phyloP scores from a whole-genome alignment of 2,113 vertebrate genomes.

The Lepus americanus region DNA sequence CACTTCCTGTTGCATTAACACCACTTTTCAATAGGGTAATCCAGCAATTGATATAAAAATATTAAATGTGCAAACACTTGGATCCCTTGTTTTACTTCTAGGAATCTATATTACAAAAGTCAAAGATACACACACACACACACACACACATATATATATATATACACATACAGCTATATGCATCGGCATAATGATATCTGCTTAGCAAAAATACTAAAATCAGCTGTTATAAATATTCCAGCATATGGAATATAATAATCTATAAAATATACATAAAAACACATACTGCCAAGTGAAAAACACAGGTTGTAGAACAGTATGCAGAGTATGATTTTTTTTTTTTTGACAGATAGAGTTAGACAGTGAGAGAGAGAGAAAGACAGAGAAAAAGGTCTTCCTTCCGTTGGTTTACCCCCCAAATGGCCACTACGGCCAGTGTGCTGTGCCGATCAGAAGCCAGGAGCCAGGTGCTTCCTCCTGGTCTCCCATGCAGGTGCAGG shows the following conservation, averaged over 20 bases:
- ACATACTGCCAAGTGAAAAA: slow-evolving; percentile 10
- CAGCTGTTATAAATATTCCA: slow-evolving; percentile 6
- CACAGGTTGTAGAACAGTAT: not conserved
- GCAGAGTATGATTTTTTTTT: not conserved
- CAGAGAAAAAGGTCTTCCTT: no score
- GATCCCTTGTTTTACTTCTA: slow-evolving; percentile 47
- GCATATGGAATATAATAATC: not conserved
- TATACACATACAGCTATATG: no score
- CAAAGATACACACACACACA: not conserved
- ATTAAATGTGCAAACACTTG: not conserved
- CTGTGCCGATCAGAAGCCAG: no score
- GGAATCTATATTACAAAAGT: slow-evolving; percentile 10
- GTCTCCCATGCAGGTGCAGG: no score
- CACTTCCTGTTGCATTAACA: slow-evolving; percentile 33
- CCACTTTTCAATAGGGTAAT: not conserved
- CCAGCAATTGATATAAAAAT: slow-evolving; percentile 23
- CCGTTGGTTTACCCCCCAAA: no score
- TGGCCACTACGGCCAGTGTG: no score
- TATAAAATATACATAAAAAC: not conserved
- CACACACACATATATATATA: not conserved
- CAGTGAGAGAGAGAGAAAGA: no score
- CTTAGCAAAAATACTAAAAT: slow-evolving; percentile 33
- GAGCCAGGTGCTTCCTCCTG: no score
- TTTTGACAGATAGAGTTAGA: no score
- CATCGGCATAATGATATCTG: not conserved